Percentiles rank a stretch among this genome's conserved stretches.
Conservation (phyloP, 1,140 invertebrate species). For the Oreohelix idahoensis region DNA sequence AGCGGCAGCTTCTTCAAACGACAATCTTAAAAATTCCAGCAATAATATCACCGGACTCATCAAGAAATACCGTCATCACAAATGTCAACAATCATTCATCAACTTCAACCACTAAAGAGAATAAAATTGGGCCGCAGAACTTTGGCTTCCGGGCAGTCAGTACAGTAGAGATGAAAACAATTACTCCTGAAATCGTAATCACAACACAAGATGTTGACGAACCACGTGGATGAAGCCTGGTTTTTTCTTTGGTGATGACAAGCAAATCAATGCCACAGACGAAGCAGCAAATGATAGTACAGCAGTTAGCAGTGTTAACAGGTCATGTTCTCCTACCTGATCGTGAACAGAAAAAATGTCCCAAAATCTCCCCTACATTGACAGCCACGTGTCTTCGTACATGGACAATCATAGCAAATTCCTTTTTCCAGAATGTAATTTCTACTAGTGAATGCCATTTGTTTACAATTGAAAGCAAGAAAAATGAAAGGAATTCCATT, state of each 20-base stretch:
- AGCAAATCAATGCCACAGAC: not conserved
- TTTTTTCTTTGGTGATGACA: not conserved
- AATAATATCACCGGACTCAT: too few species aligned
- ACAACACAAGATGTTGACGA: not conserved
- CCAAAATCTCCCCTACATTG: too few species aligned
- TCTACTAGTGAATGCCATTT: not conserved
- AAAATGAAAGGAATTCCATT: not conserved
- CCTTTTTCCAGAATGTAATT: not conserved
- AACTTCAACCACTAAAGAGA: too few species aligned
- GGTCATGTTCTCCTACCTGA: not conserved
- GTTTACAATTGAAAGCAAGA: not conserved
- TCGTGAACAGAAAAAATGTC: not conserved
- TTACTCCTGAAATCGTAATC: not conserved
- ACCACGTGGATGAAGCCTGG: not conserved
- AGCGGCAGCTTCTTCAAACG: too few species aligned
- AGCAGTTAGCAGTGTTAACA: not conserved
- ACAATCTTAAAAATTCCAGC: too few species aligned
- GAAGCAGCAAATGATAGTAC: not conserved
- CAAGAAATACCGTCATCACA: too few species aligned
- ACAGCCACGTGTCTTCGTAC: too few species aligned
- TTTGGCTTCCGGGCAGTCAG: not conserved
- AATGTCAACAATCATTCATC: too few species aligned
- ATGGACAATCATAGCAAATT: not conserved
- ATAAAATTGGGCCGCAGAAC: not conserved
- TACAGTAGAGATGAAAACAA: not conserved